Base-by-base conservation (phyloP, 1,140 invertebrate genomes). In the Leptestheria dahalacensis region DNA sequence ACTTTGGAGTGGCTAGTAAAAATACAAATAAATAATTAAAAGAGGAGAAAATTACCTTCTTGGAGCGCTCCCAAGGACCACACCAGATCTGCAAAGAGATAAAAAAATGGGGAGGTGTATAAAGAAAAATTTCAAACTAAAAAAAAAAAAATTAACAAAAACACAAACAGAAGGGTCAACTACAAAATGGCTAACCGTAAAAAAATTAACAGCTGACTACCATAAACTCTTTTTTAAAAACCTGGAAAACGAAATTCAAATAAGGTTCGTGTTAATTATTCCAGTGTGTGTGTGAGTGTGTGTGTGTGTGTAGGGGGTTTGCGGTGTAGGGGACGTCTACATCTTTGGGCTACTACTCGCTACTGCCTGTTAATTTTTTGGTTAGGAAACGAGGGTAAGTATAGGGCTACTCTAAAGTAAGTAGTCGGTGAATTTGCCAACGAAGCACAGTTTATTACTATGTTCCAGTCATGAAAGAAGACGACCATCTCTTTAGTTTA, bases 11-110 rank as follows among this genome's bases (percentile, higher is more conserved):
- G 12, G 9, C 15, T 6, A 24, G 9, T 12, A 4, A 20, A 2
- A 26, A n/a, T 2, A 1, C 9, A n/a, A 3, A 57, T 33, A 26
- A 9, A 49, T 52, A 50, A 52, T 48, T 11, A 41, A 41, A 12
- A 23, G 18, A 28, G 6, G 15, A 11, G 18, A 26, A 12, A n/a
- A 21, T 60, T 60, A 60, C 58, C 58, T 28, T 60, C 58, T 60
- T 60, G 58, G 6, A 60, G 58, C 9, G 58, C 58, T 48, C 58
- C 58, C 48, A 60, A 52, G 58, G 58, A 52, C 58, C 58, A 60
- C 15, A 60, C 58, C 58, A 60, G 52, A 52, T 60, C 58, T 60
- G 58, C 6, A 60, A 60, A 29, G 50, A 51, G 50, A 25, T 29
- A n/a, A 50, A 29, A 25, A 54, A 24, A 23, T 26, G 29, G 29